These are phyloP conservation scores for Drosophila athabasca DNA, from an alignment of 1,140 invertebrate species.

Conservation along the genomic window DNA sequence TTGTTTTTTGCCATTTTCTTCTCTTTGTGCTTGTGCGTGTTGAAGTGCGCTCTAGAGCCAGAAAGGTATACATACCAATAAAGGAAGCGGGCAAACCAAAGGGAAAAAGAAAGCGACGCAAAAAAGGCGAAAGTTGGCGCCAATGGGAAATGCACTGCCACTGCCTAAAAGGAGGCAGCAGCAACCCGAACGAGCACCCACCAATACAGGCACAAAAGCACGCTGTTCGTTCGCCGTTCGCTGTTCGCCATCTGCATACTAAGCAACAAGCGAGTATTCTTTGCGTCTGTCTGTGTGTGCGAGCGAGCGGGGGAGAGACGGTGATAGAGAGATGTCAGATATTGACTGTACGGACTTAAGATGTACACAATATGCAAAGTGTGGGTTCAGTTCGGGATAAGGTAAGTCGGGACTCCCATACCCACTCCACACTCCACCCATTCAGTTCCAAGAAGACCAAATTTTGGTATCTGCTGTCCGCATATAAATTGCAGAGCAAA, in stretches of 20 bases:
- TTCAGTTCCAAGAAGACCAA: background rate
- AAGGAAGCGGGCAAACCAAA: constrained; percentile 27
- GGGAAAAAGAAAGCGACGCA: constrained; percentile 24
- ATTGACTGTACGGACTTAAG: constrained; percentile 64
- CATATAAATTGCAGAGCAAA: constrained; percentile 55
- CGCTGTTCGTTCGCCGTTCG: constrained; percentile 3
- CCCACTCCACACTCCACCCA: too few relatives aligned
- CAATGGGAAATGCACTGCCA: constrained; percentile 63
- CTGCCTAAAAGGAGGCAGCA: constrained; percentile 39
- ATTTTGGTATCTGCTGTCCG: constrained; percentile 49
- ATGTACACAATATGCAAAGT: constrained; percentile 71
- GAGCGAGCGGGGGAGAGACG: background rate
- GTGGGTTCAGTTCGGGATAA: constrained; percentile 23
- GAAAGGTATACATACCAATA: constrained; percentile 57
- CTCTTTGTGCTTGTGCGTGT: constrained; percentile 45
- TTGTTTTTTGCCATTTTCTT: constrained; percentile 37
- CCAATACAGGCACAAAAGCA: constrained; percentile 8
- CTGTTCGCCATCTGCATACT: constrained; percentile 64
- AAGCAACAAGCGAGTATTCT: constrained; percentile 58
- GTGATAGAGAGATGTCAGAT: constrained; percentile 32
- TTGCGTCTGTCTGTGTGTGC: constrained; percentile 10
- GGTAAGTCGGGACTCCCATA: constrained; percentile 25
- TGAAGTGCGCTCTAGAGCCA: constrained; percentile 55
- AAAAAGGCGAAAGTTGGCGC: constrained; percentile 38
- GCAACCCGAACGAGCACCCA: background rate